Base-by-base conservation (phyloP, 1,140 invertebrate genomes). In the Paraescarpia echinospica region DNA sequence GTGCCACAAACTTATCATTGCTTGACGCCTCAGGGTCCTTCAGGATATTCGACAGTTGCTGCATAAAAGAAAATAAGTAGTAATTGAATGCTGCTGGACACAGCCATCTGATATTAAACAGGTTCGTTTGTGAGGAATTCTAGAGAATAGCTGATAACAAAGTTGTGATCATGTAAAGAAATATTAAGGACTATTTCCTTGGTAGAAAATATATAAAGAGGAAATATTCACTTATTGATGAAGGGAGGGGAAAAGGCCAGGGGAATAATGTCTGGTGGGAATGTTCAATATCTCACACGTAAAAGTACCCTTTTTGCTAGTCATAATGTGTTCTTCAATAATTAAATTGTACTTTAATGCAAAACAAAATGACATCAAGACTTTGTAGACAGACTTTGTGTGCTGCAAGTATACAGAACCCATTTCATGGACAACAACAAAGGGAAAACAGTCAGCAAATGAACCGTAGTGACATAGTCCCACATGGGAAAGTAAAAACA, bases 1-100 rank as follows among this genome's bases (percentile, higher is more conserved):
- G 93, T 22, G 96, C 96, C 14, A 96, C 96, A 96, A 96, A 96
- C 91, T 95, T 95, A 93, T 96, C 96, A 94, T 96, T 96, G 35
- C 94, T 94, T 18, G 96, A 96, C 12, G 96, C 94, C 91, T 96
- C 95, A 31, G 96, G 95, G 92, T 96, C 96, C 91, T 95, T 95
- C 33, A 96, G 93, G 89, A 96, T 96, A 12, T 95, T 96, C 14
- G 95, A 94, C 33, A 96, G 93, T 95, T 96, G 95, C 96, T 96
- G 92, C 31, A 94, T 35, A 33, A 93, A 51, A 41, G 35, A 41
- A 34, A 35, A 34, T 33, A 35, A 27, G 33, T 90, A 90, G 33
- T 90, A n/a, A 34, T 90, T 77, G 8, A 77, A 77, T 77, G 59
- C 59, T 31, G 59, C 59, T 9, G 8, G 48, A 8, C 18, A 51